These are phyloP conservation scores for Hemibagrus guttatus DNA, from an alignment of 2,797 vertebrate genomes.

Conservation along the genomic window DNA sequence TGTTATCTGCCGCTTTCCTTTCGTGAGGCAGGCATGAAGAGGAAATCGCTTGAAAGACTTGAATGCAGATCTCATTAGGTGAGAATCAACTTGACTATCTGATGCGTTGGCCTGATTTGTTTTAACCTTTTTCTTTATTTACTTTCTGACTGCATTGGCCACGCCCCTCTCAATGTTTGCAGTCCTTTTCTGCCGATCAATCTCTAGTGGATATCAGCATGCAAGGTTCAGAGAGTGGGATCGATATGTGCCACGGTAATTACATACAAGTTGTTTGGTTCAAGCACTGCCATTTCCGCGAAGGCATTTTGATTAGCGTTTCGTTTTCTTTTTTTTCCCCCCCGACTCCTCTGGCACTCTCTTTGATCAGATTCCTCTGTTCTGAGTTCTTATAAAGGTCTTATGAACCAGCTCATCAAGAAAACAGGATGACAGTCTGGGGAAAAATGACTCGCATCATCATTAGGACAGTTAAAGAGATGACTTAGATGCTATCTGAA, in stretches of 20 bases:
- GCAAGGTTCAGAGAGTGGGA: conserved; percentile 41
- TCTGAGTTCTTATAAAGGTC: conserved; percentile 58
- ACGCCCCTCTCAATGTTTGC: not conserved
- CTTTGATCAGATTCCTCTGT: conserved; percentile 64
- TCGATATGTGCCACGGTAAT: conserved; percentile 64
- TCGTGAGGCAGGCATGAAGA: conserved; percentile 57
- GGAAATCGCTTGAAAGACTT: conserved; percentile 62
- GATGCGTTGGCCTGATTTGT: conserved; percentile 35
- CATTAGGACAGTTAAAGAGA: conserved; percentile 28
- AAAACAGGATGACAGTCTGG: conserved; percentile 28
- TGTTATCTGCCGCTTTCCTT: conserved; percentile 59
- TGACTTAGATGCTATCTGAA: conserved; percentile 26
- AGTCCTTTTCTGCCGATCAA: conserved; percentile 52
- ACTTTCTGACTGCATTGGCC: not conserved
- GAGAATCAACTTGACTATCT: conserved; percentile 65
- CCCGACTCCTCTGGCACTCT: conserved; percentile 31
- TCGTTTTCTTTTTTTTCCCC: conserved; percentile 8
- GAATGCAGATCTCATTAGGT: conserved; percentile 54
- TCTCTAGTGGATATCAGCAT: conserved; percentile 48
- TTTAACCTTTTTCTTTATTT: conserved; percentile 13
- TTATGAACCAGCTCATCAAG: conserved; percentile 51
- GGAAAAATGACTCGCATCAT: conserved; percentile 26
- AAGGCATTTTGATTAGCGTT: conserved; percentile 58
- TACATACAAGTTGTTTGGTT: conserved; percentile 59
- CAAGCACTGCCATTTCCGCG: conserved; percentile 43